Evolutionary conservation across 2,888 invertebrate species (phyloP).

Genomic region (Ochropacha duplaris): DNA sequence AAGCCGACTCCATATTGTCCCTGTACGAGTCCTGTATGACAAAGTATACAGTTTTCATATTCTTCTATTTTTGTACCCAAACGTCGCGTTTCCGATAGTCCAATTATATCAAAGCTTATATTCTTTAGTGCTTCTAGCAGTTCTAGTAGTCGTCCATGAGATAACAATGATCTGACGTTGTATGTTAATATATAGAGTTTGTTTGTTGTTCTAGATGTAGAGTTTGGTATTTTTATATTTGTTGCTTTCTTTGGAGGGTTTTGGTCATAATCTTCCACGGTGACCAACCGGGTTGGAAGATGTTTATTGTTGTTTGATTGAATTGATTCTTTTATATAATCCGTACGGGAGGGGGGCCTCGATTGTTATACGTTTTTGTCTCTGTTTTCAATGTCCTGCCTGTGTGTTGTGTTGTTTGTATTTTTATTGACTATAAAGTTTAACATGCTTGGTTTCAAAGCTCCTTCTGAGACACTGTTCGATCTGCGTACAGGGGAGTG

Average conservation of each 20-base stretch:
- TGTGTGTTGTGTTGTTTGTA: neutral
- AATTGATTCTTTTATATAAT: neutral
- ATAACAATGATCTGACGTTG: slow-evolving; percentile 7
- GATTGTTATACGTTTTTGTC: neutral
- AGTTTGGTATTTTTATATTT: no score
- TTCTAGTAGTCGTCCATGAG: slow-evolving; percentile 6
- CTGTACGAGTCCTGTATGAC: slow-evolving; percentile 23
- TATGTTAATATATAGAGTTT: neutral
- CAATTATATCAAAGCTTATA: slow-evolving; percentile 29
- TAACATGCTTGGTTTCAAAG: neutral
- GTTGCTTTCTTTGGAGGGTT: neutral
- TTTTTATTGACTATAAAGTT: neutral
- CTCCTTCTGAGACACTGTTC: neutral
- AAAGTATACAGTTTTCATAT: slow-evolving; percentile 24
- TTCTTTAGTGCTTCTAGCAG: slow-evolving; percentile 14
- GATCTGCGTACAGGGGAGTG: neutral
- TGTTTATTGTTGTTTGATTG: neutral
- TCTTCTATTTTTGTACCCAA: slow-evolving; percentile 29
- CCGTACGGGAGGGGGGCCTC: neutral
- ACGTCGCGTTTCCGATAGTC: slow-evolving; percentile 24
- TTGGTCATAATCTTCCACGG: neutral
- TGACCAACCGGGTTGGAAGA: neutral
- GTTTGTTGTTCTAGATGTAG: no score
- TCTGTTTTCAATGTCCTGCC: neutral
- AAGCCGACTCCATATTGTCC: slow-evolving; percentile 31